Evolutionary conservation across 2,797 vertebrate species (phyloP).

Genomic region (Lepidocolaptes lacrymiger): DNA sequence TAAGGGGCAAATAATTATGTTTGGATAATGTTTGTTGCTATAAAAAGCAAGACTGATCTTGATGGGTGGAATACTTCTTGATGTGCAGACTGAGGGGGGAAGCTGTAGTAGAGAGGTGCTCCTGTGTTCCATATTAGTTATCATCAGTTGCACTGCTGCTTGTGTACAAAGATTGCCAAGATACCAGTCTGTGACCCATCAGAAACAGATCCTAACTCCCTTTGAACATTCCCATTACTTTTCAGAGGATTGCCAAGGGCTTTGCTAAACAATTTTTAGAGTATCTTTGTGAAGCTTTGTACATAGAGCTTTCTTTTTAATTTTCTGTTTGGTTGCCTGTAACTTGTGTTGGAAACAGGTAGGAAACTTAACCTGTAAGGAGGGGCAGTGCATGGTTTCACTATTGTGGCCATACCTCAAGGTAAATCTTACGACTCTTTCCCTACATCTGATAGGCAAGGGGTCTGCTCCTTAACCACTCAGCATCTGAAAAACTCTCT

Average conservation of each 20-base stretch:
- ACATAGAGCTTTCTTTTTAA: not conserved
- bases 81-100: not conserved
- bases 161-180: not conserved
- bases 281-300: not conserved
- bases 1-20: not conserved
- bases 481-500: not conserved
- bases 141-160: not conserved
- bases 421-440: rapidly evolving
- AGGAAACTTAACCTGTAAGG: not conserved
- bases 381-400: not conserved
- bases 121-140: not conserved
- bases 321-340: not conserved
- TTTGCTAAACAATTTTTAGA: not conserved
- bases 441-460: not conserved
- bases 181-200: not conserved
- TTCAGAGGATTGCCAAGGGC: not conserved
- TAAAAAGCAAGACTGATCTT: not conserved
- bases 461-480: not conserved
- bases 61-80: not conserved
- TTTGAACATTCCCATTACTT: not conserved
- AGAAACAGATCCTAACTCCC: not conserved
- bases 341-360: not conserved
- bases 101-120: not conserved
- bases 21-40: not conserved
- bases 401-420: not conserved